These are phyloP conservation scores for Chlorops oryzae DNA, from an alignment of 1,140 invertebrate genomes.

Conservation along the genomic window DNA sequence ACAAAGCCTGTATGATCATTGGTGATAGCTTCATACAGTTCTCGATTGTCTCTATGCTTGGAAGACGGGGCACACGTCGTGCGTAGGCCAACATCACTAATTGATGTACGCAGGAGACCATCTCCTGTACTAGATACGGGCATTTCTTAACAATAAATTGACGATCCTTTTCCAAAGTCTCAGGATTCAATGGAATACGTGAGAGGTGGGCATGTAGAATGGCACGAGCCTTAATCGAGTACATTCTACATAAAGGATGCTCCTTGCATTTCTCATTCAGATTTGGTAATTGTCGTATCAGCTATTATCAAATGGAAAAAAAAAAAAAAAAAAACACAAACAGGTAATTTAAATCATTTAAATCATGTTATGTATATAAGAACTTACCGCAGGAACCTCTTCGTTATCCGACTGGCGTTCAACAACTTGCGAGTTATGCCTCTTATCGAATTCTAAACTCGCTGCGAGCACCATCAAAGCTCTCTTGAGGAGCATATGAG, in stretches of 20 bases:
- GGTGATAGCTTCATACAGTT: slow-evolving; percentile 95
- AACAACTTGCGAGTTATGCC: slow-evolving; percentile 89
- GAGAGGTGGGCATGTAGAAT: slow-evolving; percentile 91
- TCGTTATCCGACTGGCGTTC: slow-evolving; percentile 91
- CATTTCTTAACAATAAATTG: slow-evolving; percentile 87
- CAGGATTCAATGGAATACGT: slow-evolving; percentile 70
- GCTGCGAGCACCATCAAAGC: slow-evolving; percentile 94
- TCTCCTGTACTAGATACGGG: slow-evolving; percentile 95
- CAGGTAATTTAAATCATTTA: neutral
- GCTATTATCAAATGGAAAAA: slow-evolving; percentile 50
- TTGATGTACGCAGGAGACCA: slow-evolving; percentile 93
- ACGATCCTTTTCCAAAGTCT: slow-evolving; percentile 78
- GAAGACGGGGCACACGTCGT: slow-evolving; percentile 64
- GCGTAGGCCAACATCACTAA: slow-evolving; percentile 87
- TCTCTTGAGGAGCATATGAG: slow-evolving; percentile 88
- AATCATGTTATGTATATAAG: neutral
- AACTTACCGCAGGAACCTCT: slow-evolving; percentile 81
- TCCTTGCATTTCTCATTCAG: slow-evolving; percentile 94
- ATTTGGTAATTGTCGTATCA: slow-evolving; percentile 86
- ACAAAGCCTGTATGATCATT: slow-evolving; percentile 94
- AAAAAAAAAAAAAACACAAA: neutral
- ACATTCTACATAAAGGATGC: slow-evolving; percentile 84
- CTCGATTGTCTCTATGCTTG: slow-evolving; percentile 92
- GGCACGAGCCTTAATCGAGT: slow-evolving; percentile 93
- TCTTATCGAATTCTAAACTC: slow-evolving; percentile 92